phyloP scores from a whole-genome alignment of 2,113 vertebrate genomes.

The Hydropotes inermis region DNA sequence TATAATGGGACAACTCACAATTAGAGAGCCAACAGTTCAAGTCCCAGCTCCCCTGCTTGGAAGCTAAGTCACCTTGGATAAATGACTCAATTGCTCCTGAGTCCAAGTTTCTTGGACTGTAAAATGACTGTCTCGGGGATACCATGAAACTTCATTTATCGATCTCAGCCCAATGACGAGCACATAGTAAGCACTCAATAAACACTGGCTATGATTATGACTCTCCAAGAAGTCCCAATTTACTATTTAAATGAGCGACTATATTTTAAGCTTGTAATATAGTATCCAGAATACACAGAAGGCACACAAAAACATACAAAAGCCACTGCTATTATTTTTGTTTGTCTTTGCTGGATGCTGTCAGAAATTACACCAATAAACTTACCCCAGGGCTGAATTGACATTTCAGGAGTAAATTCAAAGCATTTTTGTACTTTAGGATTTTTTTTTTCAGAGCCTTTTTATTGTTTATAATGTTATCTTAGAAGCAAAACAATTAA shows the following conservation, averaged over 20 bases:
- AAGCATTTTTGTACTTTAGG: constrained; percentile 26
- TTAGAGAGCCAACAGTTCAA: background rate
- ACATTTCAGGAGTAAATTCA: constrained; percentile 38
- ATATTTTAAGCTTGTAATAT: background rate
- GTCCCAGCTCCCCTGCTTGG: background rate
- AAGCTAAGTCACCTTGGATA: constrained; percentile 10
- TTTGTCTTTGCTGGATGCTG: background rate
- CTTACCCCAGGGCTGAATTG: background rate
- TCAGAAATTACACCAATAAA: constrained; percentile 28
- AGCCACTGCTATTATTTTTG: background rate
- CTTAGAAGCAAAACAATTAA: constrained; percentile 10
- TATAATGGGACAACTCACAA: background rate
- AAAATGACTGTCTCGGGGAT: background rate
- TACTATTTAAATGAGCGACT: constrained; percentile 30
- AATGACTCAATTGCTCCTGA: background rate
- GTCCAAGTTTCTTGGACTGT: constrained; percentile 1
- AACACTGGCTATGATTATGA: background rate
- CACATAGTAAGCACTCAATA: background rate
- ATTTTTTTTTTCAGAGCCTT: background rate
- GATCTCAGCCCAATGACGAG: background rate
- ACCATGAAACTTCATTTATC: background rate
- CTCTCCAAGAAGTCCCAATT: background rate
- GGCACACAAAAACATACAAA: background rate
- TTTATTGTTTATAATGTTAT: background rate
- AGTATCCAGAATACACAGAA: background rate